Evolutionary conservation across 2,113 vertebrate species (phyloP).

Genomic region (Menidia beryllina): DNA sequence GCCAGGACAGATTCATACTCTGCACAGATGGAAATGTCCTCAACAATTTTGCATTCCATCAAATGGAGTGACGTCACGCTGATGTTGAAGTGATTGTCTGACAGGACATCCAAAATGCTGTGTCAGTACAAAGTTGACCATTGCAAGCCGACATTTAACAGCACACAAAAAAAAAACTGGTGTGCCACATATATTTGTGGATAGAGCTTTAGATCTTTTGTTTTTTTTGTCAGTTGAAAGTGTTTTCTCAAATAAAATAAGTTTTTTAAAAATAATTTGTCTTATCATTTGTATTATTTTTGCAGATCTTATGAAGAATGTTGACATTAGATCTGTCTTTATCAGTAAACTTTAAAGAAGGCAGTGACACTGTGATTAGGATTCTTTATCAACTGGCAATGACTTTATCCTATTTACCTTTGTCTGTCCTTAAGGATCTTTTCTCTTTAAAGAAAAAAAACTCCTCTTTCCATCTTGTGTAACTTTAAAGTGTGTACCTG

Average conservation of each 20-base stretch:
- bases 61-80: constrained; percentile 37
- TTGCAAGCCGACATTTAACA: not conserved
- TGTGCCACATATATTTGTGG: not conserved
- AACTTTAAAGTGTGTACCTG: not conserved
- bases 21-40: constrained; percentile 37
- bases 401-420: no score
- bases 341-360: no score
- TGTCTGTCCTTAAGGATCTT: no score
- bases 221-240: not conserved
- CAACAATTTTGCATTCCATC: no score
- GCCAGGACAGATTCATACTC: constrained; percentile 10
- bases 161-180: not conserved
- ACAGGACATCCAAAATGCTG: constrained; percentile 19
- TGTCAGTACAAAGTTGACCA: not conserved
- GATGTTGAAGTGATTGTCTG: constrained; percentile 8
- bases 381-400: no score
- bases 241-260: constrained; percentile 52
- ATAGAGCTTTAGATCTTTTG: not conserved
- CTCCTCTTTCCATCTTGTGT: no score
- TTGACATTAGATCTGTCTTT: not conserved
- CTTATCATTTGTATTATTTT: no score
- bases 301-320: not conserved
- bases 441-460: no score
- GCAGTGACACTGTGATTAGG: no score
- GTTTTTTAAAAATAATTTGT: not conserved